Evolutionary conservation across 2,113 vertebrate species (phyloP).

Genomic region (Mormyrus iriodes): DNA sequence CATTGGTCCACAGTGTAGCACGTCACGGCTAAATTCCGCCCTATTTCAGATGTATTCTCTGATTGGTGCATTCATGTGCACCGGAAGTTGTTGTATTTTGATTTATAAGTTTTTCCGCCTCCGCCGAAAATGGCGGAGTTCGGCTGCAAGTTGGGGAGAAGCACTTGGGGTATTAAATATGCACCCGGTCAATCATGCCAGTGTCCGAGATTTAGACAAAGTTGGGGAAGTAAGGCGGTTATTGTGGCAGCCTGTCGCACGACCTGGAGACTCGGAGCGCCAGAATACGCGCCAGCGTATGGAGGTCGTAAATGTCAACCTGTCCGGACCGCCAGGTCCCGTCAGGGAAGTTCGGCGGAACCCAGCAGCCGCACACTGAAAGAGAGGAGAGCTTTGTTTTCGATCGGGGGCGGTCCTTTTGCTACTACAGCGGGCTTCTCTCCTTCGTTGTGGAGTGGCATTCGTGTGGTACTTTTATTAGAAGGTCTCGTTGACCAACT

Average conservation of each 20-base stretch:
- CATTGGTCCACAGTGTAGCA: conserved; percentile 37
- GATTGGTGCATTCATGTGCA: not conserved
- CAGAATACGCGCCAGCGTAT: too few species aligned
- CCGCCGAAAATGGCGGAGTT: conserved; percentile 58
- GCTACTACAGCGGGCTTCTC: not conserved
- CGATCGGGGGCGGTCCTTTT: not conserved
- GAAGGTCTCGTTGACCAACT: not conserved
- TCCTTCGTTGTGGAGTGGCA: not conserved
- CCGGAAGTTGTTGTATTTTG: conserved; percentile 32
- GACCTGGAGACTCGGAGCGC: too few species aligned
- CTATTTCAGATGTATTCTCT: not conserved
- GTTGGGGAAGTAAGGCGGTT: not conserved
- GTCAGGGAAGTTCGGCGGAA: not conserved
- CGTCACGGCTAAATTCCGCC: not conserved
- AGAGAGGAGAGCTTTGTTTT: not conserved
- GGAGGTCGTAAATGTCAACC: not conserved
- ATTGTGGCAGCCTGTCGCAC: not conserved
- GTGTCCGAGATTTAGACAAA: not conserved
- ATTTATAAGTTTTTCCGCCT: not conserved
- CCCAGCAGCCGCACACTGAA: not conserved
- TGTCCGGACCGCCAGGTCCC: not conserved
- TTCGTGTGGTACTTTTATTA: not conserved
- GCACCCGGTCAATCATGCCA: not conserved
- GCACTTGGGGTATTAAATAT: conserved; percentile 31
- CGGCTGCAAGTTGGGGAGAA: conserved; percentile 40